Conservation (phyloP, 92 coral and sea anemone genomes). For the Parazoanthus darwini region DNA sequence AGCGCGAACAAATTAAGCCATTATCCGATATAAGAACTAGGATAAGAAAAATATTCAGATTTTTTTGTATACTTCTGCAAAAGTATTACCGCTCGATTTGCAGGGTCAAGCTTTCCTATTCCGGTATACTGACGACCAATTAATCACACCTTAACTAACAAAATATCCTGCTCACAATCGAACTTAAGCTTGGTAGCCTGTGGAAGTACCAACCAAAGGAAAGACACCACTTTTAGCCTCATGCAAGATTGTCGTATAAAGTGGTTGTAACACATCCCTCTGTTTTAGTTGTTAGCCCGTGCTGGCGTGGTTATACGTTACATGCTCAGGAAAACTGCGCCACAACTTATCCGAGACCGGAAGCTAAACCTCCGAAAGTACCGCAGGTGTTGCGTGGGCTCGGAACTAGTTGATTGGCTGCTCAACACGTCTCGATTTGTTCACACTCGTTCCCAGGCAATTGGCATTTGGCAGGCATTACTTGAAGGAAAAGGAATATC, state of each 20-base stretch:
- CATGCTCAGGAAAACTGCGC: slow-evolving; percentile 48
- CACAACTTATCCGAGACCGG: slow-evolving; percentile 66
- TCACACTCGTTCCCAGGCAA: slow-evolving; percentile 79
- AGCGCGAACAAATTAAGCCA: too few relatives aligned
- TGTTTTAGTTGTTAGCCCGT: slow-evolving; percentile 51
- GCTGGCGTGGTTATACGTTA: slow-evolving; percentile 62
- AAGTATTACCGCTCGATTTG: too few relatives aligned
- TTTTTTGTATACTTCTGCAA: too few relatives aligned
- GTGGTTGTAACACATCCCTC: background rate
- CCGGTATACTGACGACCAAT: too few relatives aligned
- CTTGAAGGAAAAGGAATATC: slow-evolving; percentile 71
- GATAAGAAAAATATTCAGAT: too few relatives aligned
- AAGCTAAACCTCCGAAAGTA: slow-evolving; percentile 43
- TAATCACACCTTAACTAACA: too few relatives aligned
- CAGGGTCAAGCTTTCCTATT: too few relatives aligned
- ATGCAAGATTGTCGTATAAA: background rate
- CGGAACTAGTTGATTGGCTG: slow-evolving; percentile 79
- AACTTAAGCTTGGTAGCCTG: too few relatives aligned
- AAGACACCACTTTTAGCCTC: too few relatives aligned
- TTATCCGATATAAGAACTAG: too few relatives aligned
- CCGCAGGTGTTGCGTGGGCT: slow-evolving; percentile 71
- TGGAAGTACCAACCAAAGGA: too few relatives aligned
- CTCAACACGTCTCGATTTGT: slow-evolving; percentile 59
- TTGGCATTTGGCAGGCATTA: slow-evolving; percentile 74
- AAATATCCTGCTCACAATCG: too few relatives aligned